These are phyloP conservation scores for Channallabes apus DNA, from an alignment of 2,797 vertebrate genomes.

Conservation along the genomic window DNA sequence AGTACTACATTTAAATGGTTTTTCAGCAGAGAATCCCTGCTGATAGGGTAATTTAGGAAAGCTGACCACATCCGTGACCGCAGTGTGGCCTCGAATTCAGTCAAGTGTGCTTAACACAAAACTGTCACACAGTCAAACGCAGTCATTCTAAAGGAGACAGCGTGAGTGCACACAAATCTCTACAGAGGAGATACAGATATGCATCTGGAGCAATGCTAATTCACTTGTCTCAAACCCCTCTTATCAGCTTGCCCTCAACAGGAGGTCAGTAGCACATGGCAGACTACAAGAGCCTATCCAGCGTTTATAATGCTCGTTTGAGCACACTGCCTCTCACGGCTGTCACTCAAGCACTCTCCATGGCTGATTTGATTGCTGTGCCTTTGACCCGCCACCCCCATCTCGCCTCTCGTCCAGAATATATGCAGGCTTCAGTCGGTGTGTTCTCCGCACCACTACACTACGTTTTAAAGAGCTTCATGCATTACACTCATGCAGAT, in stretches of 20 bases:
- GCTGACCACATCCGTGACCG: slow-evolving; percentile 34
- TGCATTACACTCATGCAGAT: slow-evolving; percentile 37
- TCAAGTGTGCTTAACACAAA: slow-evolving; percentile 43
- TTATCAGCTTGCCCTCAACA: slow-evolving; percentile 51
- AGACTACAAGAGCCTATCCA: slow-evolving; percentile 54
- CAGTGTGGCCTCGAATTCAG: slow-evolving; percentile 44
- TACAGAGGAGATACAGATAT: slow-evolving; percentile 44
- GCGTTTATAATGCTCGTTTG: slow-evolving; percentile 52
- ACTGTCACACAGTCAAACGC: slow-evolving; percentile 35
- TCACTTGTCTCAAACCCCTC: slow-evolving; percentile 57
- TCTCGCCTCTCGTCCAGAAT: slow-evolving; percentile 44
- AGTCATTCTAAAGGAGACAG: slow-evolving; percentile 39
- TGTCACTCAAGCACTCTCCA: slow-evolving; percentile 60
- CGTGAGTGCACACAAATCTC: slow-evolving; percentile 38
- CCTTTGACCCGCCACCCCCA: slow-evolving; percentile 52
- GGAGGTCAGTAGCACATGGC: slow-evolving; percentile 48
- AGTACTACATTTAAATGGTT: slow-evolving; percentile 11
- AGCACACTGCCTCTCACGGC: slow-evolving; percentile 51
- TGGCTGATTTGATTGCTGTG: slow-evolving; percentile 58
- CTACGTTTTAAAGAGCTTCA: slow-evolving; percentile 46
- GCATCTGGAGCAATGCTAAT: slow-evolving; percentile 49
- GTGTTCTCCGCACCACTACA: slow-evolving; percentile 33
- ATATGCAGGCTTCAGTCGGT: slow-evolving; percentile 44
- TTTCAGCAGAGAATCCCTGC: slow-evolving; percentile 17
- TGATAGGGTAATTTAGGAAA: slow-evolving; percentile 38